These are phyloP conservation scores for Dermatemys mawii DNA, from an alignment of 2,113 vertebrate genomes.

Conservation along the genomic window DNA sequence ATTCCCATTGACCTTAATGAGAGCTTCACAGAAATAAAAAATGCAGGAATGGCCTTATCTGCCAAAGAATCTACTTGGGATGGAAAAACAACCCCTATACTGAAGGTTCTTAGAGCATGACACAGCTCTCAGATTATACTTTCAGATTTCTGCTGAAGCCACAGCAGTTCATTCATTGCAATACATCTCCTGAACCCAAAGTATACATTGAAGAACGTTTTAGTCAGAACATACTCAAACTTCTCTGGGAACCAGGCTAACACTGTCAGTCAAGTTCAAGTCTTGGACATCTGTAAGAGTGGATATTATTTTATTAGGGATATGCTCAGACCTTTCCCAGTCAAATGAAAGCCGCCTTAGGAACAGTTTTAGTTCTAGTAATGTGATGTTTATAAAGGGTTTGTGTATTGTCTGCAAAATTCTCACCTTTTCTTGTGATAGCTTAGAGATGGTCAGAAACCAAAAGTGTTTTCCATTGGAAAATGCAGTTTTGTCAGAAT, in stretches of 20 bases:
- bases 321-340: slow-evolving; percentile 2
- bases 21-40: not conserved
- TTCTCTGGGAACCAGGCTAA: slow-evolving; percentile 5
- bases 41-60: not conserved
- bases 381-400: not conserved
- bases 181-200: not conserved
- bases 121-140: not conserved
- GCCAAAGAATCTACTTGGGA: not conserved
- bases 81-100: not conserved
- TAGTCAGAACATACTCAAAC: slow-evolving; percentile 20
- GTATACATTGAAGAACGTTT: not conserved
- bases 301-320: not conserved
- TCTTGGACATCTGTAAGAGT: slow-evolving; percentile 17
- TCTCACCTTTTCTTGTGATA: not conserved
- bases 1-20: not conserved
- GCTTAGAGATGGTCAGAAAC: not conserved
- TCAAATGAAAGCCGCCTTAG: not conserved
- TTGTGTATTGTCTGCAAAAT: not conserved
- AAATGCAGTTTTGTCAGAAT: not conserved
- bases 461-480: not conserved
- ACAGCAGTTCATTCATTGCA: slow-evolving; percentile 11
- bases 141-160: not conserved
- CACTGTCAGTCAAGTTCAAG: not conserved
- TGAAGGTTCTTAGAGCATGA: not conserved
- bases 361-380: not conserved